Base-by-base conservation (phyloP, 2,888 invertebrate genomes). In the Eupsilia transversa region DNA sequence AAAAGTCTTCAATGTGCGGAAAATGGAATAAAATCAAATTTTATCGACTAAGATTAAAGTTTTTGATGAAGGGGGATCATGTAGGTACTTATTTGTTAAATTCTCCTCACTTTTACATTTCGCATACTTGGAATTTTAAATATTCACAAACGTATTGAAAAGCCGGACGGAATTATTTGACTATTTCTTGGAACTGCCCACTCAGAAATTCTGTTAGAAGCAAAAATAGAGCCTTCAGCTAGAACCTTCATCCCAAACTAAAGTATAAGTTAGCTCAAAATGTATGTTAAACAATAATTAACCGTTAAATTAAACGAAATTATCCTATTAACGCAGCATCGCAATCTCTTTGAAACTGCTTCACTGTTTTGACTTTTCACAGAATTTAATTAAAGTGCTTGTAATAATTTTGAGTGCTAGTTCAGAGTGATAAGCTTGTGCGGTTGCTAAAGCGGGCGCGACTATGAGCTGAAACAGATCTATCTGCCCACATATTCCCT, bases 301-400 rank as follows among this genome's bases (percentile, higher is more conserved):
- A 33, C 61, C 59, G 43, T 73, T 70, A 73, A 68, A 76, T 76
- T 85, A 57, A 85, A 77, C 65, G 60, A 56, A 85, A 73, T 76
- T 69, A 75, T 76, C 68, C 70, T 54, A 71, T 65, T 68, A 73
- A 68, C 52, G 56, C 61, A 76, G 46, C 64, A 72, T 71, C 63
- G 54, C 70, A 54, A 85, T 76, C 77, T 76, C 82, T 82, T 85
- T 77, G 85, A 68, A 65, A 38, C 49, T 74, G 68, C 69, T 64
- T 74, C 43, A 68, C 17, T 70, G 64, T 80, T 81, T 84, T 82
- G 82, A 82, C 85, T 83, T 85, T 82, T 85, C 82, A 12, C 27
- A 67, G 82, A 85, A 82, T 83, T 83, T 83, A 83, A 83, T 83
- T 83, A 83, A 83, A 83, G 33, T 64, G 70, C 49, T 77, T 77